phyloP scores from a whole-genome alignment of 2,888 invertebrate genomes.

The Cephus pygmeus region DNA sequence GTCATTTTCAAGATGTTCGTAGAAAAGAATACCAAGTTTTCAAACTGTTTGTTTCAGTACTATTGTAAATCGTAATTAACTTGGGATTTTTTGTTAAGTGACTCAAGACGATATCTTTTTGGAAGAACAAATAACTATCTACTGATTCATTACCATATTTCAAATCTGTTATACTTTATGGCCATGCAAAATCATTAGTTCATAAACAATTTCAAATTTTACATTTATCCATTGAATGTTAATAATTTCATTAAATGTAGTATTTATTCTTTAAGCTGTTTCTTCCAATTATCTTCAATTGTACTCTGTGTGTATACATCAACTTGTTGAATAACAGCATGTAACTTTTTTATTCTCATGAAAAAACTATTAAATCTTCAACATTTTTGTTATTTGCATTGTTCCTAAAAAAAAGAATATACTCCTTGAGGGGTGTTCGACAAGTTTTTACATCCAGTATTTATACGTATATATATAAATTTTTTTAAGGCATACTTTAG shows the following conservation, averaged over 20 bases:
- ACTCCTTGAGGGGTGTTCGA: background rate
- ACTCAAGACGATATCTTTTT: too few species aligned
- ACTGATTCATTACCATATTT: background rate
- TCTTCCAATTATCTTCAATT: background rate
- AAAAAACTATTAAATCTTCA: background rate
- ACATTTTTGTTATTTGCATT: background rate
- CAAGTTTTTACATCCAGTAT: background rate
- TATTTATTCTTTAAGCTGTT: background rate
- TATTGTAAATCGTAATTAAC: too few species aligned
- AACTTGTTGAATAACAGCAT: background rate
- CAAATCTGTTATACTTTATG: background rate
- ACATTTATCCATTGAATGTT: background rate
- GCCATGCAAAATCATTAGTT: background rate
- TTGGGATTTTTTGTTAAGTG: too few species aligned
- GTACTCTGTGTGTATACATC: background rate
- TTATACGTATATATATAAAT: background rate
- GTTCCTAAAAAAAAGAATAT: background rate
- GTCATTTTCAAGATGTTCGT: background rate
- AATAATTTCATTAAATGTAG: background rate
- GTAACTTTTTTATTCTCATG: background rate
- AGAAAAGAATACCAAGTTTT: background rate
- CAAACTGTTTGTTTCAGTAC: background rate
- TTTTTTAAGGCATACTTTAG: too few species aligned
- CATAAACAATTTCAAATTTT: background rate
- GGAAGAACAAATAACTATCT: too few species aligned